Evolutionary conservation across 2,797 vertebrate species (phyloP).

Genomic region (Manis javanica): DNA sequence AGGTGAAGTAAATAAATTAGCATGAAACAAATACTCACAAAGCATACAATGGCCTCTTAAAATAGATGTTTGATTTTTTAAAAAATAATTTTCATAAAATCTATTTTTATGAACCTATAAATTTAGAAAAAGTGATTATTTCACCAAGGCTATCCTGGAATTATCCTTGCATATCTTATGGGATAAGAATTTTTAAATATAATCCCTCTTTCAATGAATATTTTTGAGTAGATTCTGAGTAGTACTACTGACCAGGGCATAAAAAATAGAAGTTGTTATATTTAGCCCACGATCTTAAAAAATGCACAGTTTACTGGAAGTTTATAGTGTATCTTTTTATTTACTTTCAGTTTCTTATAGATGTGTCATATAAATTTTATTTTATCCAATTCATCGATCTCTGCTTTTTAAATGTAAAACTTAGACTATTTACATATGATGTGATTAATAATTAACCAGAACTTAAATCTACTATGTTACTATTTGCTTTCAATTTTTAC

Average conservation of each 20-base stretch:
- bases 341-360: neutral
- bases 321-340: neutral
- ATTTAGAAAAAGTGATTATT: neutral
- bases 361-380: neutral
- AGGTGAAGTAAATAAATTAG: neutral
- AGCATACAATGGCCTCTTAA: neutral
- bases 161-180: neutral
- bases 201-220: neutral
- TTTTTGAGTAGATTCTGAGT: neutral
- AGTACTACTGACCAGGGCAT: neutral
- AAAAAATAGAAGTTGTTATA: neutral
- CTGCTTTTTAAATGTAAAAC: neutral
- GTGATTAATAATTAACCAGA: neutral
- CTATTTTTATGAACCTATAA: neutral
- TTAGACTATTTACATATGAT: neutral
- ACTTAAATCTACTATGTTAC: neutral
- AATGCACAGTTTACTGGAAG: neutral
- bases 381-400: neutral
- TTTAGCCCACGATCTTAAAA: neutral
- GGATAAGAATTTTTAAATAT: slow-evolving; percentile 2
- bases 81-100: neutral
- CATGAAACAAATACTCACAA: neutral
- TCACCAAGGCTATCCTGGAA: neutral
- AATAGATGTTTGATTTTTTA: neutral
- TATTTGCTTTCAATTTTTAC: neutral